These are phyloP conservation scores for Guaruba guarouba DNA, from an alignment of 2,113 vertebrate genomes.

Conservation along the genomic window DNA sequence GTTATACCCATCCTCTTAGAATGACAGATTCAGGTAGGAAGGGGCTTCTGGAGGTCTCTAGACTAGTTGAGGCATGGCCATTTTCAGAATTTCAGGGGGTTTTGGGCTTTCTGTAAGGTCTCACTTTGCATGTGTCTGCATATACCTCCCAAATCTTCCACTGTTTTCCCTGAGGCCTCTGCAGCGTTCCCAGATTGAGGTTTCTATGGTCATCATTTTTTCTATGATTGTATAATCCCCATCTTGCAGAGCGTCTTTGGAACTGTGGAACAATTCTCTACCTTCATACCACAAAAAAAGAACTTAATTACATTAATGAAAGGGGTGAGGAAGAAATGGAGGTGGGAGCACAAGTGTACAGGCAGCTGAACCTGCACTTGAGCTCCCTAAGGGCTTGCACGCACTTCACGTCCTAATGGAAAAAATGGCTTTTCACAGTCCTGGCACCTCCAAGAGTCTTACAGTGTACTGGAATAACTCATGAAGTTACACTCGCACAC, in stretches of 20 bases:
- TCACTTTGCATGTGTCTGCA: background rate
- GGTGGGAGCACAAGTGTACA: background rate
- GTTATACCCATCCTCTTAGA: background rate
- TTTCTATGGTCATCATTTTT: background rate
- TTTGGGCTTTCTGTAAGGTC: background rate
- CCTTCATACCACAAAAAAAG: background rate
- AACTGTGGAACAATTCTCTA: background rate
- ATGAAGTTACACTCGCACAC: background rate
- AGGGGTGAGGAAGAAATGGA: background rate
- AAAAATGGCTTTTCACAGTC: background rate
- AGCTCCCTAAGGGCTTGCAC: background rate
- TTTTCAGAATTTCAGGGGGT: background rate
- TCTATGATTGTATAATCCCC: background rate
- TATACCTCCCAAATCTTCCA: background rate
- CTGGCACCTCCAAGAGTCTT: background rate
- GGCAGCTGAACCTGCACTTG: background rate
- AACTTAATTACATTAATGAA: background rate
- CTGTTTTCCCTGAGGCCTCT: background rate
- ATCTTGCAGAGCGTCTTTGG: background rate
- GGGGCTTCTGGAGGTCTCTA: background rate
- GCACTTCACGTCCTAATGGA: background rate
- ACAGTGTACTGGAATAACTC: background rate
- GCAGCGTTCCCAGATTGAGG: background rate
- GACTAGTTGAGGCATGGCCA: background rate
- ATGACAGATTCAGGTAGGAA: background rate